Evolutionary conservation across 2,797 vertebrate genomes (phyloP).

Genomic region (Rhadinocentrus ornatus): DNA sequence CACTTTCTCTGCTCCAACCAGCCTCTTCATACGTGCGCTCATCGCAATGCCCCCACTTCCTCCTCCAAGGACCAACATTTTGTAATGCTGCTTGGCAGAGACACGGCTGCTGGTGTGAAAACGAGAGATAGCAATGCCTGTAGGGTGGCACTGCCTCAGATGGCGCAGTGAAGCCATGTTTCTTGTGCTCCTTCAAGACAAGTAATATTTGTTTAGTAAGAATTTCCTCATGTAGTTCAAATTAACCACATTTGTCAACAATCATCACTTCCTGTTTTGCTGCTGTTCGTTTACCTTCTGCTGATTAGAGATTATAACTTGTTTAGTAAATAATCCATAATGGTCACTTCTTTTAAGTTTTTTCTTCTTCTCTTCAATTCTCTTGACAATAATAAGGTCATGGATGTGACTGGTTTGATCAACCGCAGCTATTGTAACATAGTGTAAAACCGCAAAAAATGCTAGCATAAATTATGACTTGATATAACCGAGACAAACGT

Average conservation of each 20-base stretch:
- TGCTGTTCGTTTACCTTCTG: not conserved
- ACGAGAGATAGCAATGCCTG: constrained; percentile 35
- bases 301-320: not conserved
- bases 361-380: not conserved
- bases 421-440: not conserved
- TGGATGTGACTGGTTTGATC: constrained; percentile 3
- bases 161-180: constrained; percentile 69
- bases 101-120: constrained; percentile 81
- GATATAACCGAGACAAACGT: no score
- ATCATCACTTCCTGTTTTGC: constrained; percentile 7
- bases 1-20: constrained; percentile 89
- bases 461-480: not conserved
- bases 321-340: not conserved
- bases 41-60: constrained; percentile 92
- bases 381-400: not conserved
- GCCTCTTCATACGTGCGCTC: constrained; percentile 93
- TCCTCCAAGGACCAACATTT: constrained; percentile 93
- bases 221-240: not conserved
- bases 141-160: constrained; percentile 51
- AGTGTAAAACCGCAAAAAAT: not conserved
- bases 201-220: constrained; percentile 4
- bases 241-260: not conserved
- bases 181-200: constrained; percentile 6
- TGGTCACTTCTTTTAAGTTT: not conserved
- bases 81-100: constrained; percentile 86